Evolutionary conservation across 2,113 vertebrate genomes (phyloP), one percentile per base, ranked within the genome.

Genomic region (Heterotilapia buettikoferi): DNA sequence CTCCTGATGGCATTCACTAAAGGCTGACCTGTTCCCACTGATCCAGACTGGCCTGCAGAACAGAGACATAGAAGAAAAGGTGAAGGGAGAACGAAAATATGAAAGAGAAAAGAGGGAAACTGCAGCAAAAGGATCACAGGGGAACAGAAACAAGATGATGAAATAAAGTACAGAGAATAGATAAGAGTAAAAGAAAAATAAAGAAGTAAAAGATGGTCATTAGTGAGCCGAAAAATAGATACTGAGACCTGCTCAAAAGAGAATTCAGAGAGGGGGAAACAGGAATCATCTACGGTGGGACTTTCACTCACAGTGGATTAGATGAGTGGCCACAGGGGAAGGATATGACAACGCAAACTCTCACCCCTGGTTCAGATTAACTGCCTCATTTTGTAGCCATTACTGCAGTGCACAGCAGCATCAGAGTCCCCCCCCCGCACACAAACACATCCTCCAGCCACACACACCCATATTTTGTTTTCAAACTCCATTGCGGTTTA

Each of bases 1-100:
- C 94, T 97, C 95, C 89, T 96, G 94, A 97, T 96, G 88, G 96
- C 95, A 92, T 98, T 97, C 84, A 97, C 94, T 92, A 98, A 90
- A 21, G 97, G 97, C 21, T 97, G 94, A 95, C 97, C 96, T 63
- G 96, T 94, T 92, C 97, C 97, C 95, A 95, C 94, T 61, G 97
- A 95, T 96, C 97, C 97, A 90, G 97, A 97, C 91, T 98, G 97
- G 96, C 98, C 98, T 99, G 96, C 53, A 96, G 91, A 66, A 86
- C 85, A 84, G 88, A 83, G n/a, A 88, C 43, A 91, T 3, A 59
- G 6, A 29, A 19, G 5, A 90, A 14, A 81, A 85, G 14, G 33
- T 50, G 9, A 4, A 18, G 21, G 9, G 5, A 40, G 2, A 26
- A 6, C 24, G 16, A 10, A 6, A n/a, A 24, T 11, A 59, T 14